phyloP scores from a whole-genome alignment of 2,888 invertebrate genomes.

The Cosmia trapezina region DNA sequence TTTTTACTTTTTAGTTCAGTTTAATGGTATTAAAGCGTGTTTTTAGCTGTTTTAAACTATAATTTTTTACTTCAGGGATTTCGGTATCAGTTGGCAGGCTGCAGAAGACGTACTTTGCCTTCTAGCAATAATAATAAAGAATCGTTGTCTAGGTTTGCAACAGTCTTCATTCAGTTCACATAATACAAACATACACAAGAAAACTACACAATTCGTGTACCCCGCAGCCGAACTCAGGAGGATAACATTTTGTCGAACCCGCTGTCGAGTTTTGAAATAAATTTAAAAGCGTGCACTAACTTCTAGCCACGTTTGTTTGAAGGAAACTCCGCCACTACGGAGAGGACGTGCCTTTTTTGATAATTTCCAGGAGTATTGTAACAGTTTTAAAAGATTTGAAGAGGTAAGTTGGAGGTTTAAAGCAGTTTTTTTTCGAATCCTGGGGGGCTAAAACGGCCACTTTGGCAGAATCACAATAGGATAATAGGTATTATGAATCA shows the following conservation, averaged over 20 bases:
- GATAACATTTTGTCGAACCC: constrained; percentile 78
- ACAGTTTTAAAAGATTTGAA: constrained; percentile 7
- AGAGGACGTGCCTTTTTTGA: constrained; percentile 73
- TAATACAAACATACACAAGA: neutral
- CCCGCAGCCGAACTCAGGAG: constrained; percentile 58
- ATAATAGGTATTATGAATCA: too few species aligned
- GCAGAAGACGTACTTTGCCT: too few species aligned
- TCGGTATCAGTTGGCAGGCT: too few species aligned
- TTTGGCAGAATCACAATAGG: too few species aligned
- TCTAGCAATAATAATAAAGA: too few species aligned
- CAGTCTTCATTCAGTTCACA: neutral
- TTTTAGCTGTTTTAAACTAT: too few species aligned
- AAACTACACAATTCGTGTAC: constrained; percentile 53
- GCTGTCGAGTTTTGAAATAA: constrained; percentile 80
- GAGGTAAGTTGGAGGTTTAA: neutral
- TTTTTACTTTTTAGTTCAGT: too few species aligned
- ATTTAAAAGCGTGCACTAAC: constrained; percentile 79
- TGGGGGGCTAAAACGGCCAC: too few species aligned
- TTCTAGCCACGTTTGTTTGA: constrained; percentile 77
- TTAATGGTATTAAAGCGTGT: too few species aligned
- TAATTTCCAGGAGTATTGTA: constrained; percentile 41
- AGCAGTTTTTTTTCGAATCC: neutral
- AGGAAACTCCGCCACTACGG: constrained; percentile 72
- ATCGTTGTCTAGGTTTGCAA: neutral
- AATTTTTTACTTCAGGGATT: too few species aligned